Base-by-base conservation (phyloP, 2,888 invertebrate species). In the Drosophila anomalipes region DNA sequence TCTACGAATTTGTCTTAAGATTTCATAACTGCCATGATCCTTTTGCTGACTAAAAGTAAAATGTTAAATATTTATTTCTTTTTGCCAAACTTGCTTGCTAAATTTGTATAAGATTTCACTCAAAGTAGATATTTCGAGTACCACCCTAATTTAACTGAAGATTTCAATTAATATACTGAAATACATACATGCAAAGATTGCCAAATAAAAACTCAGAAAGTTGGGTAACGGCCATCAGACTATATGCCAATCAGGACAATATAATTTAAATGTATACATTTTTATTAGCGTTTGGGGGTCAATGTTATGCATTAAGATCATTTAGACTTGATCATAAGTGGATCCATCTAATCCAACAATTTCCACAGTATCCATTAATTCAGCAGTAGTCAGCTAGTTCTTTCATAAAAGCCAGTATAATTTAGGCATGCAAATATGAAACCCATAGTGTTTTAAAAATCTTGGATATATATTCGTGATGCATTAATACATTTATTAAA, bases 401-500 rank as follows among this genome's bases (percentile, higher is more conserved):
- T 14, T 47, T 47, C 9, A 4, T n/a, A 41, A n/a, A 41, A 10
- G 10, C 10, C 10, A n/a, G 41, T n/a, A 4, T 4, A 41, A 10
- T 0, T 47, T 4, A 10, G 10, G 10, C n/a, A 5, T 12, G 19
- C 4, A n/a, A 4, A 22, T 16, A 32, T 7, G 3, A 19, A 12
- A 26, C 26, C 6, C 10, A 16, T 10, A 56, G 1, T 19, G 5
- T n/a, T n/a, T 7, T 39, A 41, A 44, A 6, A 39, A 56, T 5
- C 2, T 39, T 7, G 9, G 4, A 4, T 16, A 32, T n/a, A 35
- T 19, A 47, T 30, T 22, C 10, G 9, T 10, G 19, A 52, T 74
- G 75, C 74, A 51, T 56, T 69, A 33, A 3, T 22, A 32, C 28
- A 33, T 81, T 37, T 81, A 64, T 81, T 59, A 64, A 62, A 76